Conservation (phyloP, 2,113 vertebrate species). For the Dermatemys mawii region DNA sequence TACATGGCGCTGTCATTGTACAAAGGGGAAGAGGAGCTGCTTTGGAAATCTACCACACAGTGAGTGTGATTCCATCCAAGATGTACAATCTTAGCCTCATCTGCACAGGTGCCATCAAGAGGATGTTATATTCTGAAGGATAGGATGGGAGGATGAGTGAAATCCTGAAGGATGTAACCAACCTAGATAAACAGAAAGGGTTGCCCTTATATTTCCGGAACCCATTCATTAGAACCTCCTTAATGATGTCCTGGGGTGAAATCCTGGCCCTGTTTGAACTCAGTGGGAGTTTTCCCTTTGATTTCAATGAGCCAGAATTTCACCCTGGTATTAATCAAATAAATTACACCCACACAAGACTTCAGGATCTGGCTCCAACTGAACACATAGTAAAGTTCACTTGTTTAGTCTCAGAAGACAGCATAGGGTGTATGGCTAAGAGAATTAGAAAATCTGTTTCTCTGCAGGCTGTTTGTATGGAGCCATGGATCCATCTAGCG, state of each 20-base stretch:
- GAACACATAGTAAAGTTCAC: constrained; percentile 23
- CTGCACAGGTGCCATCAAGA: background rate
- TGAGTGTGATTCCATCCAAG: background rate
- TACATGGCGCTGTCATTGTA: fast-evolving
- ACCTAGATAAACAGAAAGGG: constrained; percentile 33
- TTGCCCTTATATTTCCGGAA: constrained; percentile 6
- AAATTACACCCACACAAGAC: constrained; percentile 61
- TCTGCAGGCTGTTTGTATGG: constrained; percentile 6
- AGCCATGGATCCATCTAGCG: background rate
- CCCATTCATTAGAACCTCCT: constrained; percentile 4
- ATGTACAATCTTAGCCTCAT: background rate
- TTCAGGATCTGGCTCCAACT: constrained; percentile 58
- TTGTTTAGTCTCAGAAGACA: constrained; percentile 47
- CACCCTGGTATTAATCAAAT: constrained; percentile 62
- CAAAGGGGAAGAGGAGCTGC: fast-evolving
- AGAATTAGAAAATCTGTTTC: background rate
- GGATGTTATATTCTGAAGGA: background rate
- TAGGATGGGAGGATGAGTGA: background rate
- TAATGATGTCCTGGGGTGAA: constrained; percentile 29
- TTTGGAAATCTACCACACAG: background rate
- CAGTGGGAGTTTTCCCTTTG: constrained; percentile 52
- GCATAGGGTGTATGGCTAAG: background rate
- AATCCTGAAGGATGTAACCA: background rate
- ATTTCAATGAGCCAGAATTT: constrained; percentile 66
- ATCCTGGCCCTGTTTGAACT: constrained; percentile 54